Percentiles rank a stretch among this genome's conserved stretches.
phyloP scores from a whole-genome alignment of 1,140 invertebrate species.

The Rhyacophila brunnea region DNA sequence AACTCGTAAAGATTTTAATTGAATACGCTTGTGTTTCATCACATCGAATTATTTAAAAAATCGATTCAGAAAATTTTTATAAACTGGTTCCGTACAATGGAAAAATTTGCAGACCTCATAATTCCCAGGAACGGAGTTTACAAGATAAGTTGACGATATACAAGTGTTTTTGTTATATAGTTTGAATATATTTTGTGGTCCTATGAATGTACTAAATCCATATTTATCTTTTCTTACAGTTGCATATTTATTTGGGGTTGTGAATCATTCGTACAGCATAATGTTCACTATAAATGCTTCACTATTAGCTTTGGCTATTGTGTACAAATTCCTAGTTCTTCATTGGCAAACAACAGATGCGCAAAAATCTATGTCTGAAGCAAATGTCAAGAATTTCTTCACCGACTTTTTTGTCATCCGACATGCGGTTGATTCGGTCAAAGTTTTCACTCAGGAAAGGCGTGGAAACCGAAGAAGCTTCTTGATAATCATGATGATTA shows the following conservation, averaged over 20 bases:
- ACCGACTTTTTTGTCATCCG: slow-evolving; percentile 68
- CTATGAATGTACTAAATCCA: no score
- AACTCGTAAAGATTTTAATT: no score
- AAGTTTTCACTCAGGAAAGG: slow-evolving; percentile 58
- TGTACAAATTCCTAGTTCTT: slow-evolving; percentile 61
- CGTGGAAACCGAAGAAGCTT: slow-evolving; percentile 56
- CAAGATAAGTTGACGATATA: no score
- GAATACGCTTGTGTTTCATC: no score
- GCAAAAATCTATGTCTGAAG: slow-evolving; percentile 58
- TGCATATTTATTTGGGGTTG: slow-evolving; percentile 57
- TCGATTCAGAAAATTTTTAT: no score
- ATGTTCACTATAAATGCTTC: slow-evolving; percentile 70
- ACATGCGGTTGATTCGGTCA: slow-evolving; percentile 61
- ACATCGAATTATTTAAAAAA: no score
- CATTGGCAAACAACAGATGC: slow-evolving; percentile 64
- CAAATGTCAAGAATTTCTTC: slow-evolving; percentile 58
- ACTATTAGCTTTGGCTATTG: slow-evolving; percentile 58
- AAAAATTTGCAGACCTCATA: no score
- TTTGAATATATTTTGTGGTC: no score
- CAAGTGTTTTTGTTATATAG: no score
- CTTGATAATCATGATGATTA: slow-evolving; percentile 63
- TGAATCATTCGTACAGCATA: slow-evolving; percentile 36
- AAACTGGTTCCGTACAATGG: no score
- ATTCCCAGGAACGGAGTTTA: no score
- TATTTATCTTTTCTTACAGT: slow-evolving; percentile 4